Base-by-base conservation (phyloP, 2,797 vertebrate species). In the Chromobotia macracanthus region DNA sequence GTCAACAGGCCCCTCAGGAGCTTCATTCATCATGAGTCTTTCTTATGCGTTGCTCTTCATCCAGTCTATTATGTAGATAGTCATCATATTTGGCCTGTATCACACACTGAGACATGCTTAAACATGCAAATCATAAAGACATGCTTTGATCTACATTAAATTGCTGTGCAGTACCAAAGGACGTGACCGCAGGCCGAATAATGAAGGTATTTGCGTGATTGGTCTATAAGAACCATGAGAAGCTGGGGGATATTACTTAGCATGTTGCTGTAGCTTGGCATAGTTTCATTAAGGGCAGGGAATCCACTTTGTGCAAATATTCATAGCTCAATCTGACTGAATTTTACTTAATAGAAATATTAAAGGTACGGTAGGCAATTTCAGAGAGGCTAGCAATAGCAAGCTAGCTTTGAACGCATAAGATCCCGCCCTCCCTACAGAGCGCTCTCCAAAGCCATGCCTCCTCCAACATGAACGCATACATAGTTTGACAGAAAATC, bases 1-100 rank as follows among this genome's bases (percentile, higher is more conserved):
- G 21, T 78, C 76, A 70, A 51, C 66, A 61, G 55, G 25, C 55
- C 64, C 25, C 44, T 61, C 19, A 64, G 31, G 76, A 78, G 19
- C 46, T 0, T 50, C n/a, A 41, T 35, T 51, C 25, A 31, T 56
- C 31, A 23, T n/a, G n/a, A 77, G 55, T 41, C 13, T 61, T 70
- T 70, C 56, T 53, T 44, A 50, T 15, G n/a, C 38, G 31, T n/a
- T 64, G 16, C 18, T 35, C 31, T 64, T 64, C 31, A 63, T 51
- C 28, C 44, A 5, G 44, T 5, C 55, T 38, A 12, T 60, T 18
- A 38, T 58, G 66, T 38, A 60, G 4, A 25, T 15, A 4, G 18
- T 21, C 51, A 50, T 50, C 48, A 23, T 46, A n/a, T 50, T 66
- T 35, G 12, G 38, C 28, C 8, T 8, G 2, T 4, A 23, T 23